Evolutionary conservation across 1,140 invertebrate genomes (phyloP), one percentile per base, ranked within the genome.

Genomic region (Macrostomum lignano): DNA sequence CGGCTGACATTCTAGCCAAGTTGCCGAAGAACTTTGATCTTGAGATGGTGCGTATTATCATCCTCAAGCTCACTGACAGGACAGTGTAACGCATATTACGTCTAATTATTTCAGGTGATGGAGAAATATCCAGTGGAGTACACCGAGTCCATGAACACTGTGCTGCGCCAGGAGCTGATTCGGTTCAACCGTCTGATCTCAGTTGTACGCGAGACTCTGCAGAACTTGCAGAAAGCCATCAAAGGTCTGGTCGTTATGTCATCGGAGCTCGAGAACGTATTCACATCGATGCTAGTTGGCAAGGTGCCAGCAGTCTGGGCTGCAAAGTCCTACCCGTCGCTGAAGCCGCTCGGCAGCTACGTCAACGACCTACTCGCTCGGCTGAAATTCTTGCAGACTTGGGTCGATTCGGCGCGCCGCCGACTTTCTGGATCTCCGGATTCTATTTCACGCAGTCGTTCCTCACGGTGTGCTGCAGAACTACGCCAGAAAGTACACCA

Each of bases 1-100:
- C 55, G 3, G 39, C 37, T 36, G 54, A 59, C 38, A 59, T 59
- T 26, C 40, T 59, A 3, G 43, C 48, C 1, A 57, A 56, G 38
- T 48, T 59, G 24, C 55, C 55, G 7, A 41, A 42, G n/a, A 45
- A 49, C 29, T 58, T 58, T 36, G 52, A 58, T 37, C 41, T 56
- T 9, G 55, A 58, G 33, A 49, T 54, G 28, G 46, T 53, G 48
- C 69, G 49, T 45, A 52, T 56, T 66, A 69, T 54, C 71, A 73
- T 63, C 67, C 74, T 22, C 70, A 71, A 19, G 49, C 58, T 29
- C 67, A 78, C 51, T 55, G 67, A 49, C 71, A 75, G 46, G 7
- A 32, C 7, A 13, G 14, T 22, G 24, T 33, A 9, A 19, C 14
- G 3, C 3, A 24, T 17, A 32, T 32, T 11, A 17, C 13, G 24